Percentiles rank a stretch among this genome's conserved stretches.
phyloP scores from a whole-genome alignment of 2,888 invertebrate genomes.

The Tortrix viridana region DNA sequence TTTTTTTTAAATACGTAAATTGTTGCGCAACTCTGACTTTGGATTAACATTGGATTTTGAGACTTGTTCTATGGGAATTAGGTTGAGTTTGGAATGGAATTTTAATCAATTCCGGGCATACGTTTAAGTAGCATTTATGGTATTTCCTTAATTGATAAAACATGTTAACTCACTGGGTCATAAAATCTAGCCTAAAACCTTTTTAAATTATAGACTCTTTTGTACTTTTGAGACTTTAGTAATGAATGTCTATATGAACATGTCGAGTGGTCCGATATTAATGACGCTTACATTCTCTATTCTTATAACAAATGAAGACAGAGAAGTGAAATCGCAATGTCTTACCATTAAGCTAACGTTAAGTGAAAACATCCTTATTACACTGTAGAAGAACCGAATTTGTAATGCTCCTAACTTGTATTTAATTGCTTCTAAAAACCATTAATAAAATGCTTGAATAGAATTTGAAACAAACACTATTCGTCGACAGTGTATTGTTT shows the following conservation, averaged over 20 bases:
- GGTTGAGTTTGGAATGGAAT: neutral
- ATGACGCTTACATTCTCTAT: slow-evolving; percentile 28
- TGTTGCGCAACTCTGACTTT: neutral
- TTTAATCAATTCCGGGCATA: neutral
- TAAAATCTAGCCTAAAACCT: too few species aligned
- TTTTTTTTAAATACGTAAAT: slow-evolving; percentile 10
- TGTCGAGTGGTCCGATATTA: slow-evolving; percentile 19
- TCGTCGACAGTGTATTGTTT: slow-evolving; percentile 33
- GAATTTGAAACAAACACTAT: slow-evolving; percentile 47
- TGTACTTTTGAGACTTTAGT: neutral
- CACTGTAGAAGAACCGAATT: neutral
- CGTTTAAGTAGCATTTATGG: too few species aligned
- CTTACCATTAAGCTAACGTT: neutral
- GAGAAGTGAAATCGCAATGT: slow-evolving; percentile 31
- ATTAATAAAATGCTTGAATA: slow-evolving; percentile 60
- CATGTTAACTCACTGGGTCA: too few species aligned
- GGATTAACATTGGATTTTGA: neutral
- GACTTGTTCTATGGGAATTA: neutral
- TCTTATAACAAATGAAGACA: slow-evolving; percentile 27
- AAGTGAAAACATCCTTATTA: neutral
- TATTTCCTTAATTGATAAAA: too few species aligned
- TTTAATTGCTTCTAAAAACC: slow-evolving; percentile 51
- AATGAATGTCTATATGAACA: neutral
- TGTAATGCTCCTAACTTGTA: slow-evolving; percentile 3
- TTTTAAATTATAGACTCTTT: neutral